Evolutionary conservation across 2,113 vertebrate genomes (phyloP).

Genomic region (Neofelis nebulosa): DNA sequence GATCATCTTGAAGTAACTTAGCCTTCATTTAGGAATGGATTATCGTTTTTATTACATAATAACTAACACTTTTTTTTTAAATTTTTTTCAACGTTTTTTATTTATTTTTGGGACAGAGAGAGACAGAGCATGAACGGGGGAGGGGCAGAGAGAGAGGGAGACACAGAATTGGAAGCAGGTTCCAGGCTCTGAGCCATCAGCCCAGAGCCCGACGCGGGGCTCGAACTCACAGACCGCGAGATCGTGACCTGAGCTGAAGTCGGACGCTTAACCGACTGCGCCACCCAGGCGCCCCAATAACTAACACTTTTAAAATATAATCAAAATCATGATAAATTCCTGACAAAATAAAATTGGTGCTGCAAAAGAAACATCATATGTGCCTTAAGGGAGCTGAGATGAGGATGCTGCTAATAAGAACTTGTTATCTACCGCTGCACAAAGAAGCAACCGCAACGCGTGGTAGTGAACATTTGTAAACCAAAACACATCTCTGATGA

Average conservation of each 20-base stretch:
- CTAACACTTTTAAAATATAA: conserved; percentile 19
- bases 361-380: background rate
- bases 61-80: conserved; percentile 10
- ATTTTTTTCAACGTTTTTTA: no score
- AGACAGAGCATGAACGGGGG: no score
- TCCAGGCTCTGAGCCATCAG: no score
- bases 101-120: no score
- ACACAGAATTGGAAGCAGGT: no score
- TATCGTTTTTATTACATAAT: background rate
- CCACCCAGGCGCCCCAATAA: no score
- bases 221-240: no score
- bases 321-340: background rate
- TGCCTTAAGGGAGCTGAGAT: background rate
- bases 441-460: background rate
- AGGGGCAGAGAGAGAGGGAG: no score
- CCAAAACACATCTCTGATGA: background rate
- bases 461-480: background rate
- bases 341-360: background rate
- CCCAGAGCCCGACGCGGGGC: no score
- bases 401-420: background rate
- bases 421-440: background rate
- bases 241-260: no score
- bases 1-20: background rate
- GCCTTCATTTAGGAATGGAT: background rate
- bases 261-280: no score